Conservation (phyloP, 2,113 vertebrate genomes). For the Chinchilla lanigera region DNA sequence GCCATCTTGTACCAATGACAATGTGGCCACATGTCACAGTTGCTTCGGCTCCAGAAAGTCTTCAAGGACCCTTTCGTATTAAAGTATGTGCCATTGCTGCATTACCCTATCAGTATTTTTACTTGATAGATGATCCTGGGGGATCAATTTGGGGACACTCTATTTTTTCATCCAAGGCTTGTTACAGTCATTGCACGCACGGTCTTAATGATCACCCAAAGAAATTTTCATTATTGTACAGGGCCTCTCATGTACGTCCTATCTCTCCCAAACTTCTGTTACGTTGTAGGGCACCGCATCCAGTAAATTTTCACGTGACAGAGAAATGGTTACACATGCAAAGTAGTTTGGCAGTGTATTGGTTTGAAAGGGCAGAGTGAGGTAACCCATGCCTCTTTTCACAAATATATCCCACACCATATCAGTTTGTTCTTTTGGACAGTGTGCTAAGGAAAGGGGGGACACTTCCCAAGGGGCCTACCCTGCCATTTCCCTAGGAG, state of each 20-base stretch:
- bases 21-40: neutral
- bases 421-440: neutral
- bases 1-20: neutral
- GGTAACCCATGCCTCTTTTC: neutral
- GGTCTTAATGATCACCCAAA: neutral
- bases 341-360: neutral
- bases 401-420: neutral
- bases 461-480: neutral
- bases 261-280: neutral
- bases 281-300: neutral
- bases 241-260: neutral
- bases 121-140: neutral
- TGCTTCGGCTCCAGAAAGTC: neutral
- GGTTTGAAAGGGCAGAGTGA: neutral
- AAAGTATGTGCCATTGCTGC: neutral
- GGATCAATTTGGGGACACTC: neutral
- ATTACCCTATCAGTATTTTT: neutral
- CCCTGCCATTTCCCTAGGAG: neutral
- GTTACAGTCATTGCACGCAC: neutral
- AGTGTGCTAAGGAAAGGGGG: neutral
- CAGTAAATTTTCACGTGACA: neutral
- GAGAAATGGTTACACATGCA: neutral
- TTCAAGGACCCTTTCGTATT: neutral
- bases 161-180: neutral
- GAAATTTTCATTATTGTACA: neutral